These are phyloP conservation scores for Lordiphosa stackelbergi DNA, from an alignment of 1,140 invertebrate genomes.

Conservation along the genomic window DNA sequence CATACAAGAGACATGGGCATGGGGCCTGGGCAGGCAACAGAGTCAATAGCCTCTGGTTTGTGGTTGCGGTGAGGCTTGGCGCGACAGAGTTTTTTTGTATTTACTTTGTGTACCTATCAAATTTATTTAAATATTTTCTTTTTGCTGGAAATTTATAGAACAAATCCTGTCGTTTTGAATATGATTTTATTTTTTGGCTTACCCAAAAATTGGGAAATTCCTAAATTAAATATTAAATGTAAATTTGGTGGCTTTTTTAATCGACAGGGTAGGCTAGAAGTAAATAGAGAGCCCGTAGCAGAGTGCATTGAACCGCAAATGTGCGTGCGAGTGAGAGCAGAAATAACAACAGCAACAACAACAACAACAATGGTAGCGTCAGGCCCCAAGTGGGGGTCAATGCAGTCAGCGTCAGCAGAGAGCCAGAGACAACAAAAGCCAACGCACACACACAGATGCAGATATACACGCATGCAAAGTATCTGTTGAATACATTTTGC, in stretches of 20 bases:
- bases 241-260: slow-evolving; percentile 44
- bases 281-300: slow-evolving; percentile 52
- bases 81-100: slow-evolving; percentile 13
- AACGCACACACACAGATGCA: slow-evolving; percentile 28
- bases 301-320: slow-evolving; percentile 67
- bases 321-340: slow-evolving; percentile 48
- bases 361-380: slow-evolving; percentile 24
- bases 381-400: slow-evolving; percentile 67
- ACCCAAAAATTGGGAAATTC: slow-evolving; percentile 20
- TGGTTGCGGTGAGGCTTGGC: slow-evolving; percentile 6
- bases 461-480: slow-evolving; percentile 56
- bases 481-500: slow-evolving; percentile 57
- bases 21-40: slow-evolving; percentile 14
- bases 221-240: slow-evolving; percentile 48
- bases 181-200: background rate
- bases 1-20: background rate
- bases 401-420: slow-evolving; percentile 55
- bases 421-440: slow-evolving; percentile 31
- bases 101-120: slow-evolving; percentile 57
- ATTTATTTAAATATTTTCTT: slow-evolving; percentile 65
- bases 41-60: slow-evolving; percentile 65
- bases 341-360: slow-evolving; percentile 18
- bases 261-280: slow-evolving; percentile 34
- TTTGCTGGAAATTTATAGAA: slow-evolving; percentile 1
- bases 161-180: background rate